Evolutionary conservation across 2,888 invertebrate species (phyloP), one percentile per base, ranked within the genome.

Genomic region (Drepanosiphum platanoidis): DNA sequence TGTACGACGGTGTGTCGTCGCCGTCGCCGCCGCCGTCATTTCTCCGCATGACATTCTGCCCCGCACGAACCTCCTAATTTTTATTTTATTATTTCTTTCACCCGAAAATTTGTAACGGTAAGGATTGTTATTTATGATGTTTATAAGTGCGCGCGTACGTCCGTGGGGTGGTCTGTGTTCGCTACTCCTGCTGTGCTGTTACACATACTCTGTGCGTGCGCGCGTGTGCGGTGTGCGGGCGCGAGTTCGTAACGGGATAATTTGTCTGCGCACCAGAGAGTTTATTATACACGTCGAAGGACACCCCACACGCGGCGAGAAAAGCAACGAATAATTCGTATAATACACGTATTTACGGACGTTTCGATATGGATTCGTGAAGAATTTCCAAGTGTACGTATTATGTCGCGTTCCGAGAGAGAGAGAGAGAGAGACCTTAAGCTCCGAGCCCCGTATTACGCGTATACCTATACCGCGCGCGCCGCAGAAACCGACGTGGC

Each of bases 151-250:
- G 18, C 5, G 22, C 22, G 22, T 22, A 52, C 68, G 30, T 30
- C 27, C n/a, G 15, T n/a, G 58, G 58, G 52, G 34, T 34, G 46
- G 46, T 75, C 58, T 13, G 13, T 66, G 46, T 27, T 68, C 36
- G 34, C 80, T 75, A 66, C 75, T 75, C 83, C 83, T 42, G 83
- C 75, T 84, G 83, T n/a, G 72, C 22, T n/a, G 80, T 52, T 58
- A 46, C 34, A 75, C 52, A 4, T 32, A 39, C 58, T n/a, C n/a
- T 30, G 27, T n/a, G 27, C 32, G 36, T 46, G 61, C n/a, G 30
- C 32, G 42, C 36, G 66, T 27, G n/a, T 34, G 42, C n/a, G 9
- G 64, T 52, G 64, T 30, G n/a, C 36, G 27, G 2, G 22, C n/a
- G 27, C n/a, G 9, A 18, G 27, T 9, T 36, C 27, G 30, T 84